phyloP scores from a whole-genome alignment of 2,797 vertebrate species.

The Anguilla anguilla region DNA sequence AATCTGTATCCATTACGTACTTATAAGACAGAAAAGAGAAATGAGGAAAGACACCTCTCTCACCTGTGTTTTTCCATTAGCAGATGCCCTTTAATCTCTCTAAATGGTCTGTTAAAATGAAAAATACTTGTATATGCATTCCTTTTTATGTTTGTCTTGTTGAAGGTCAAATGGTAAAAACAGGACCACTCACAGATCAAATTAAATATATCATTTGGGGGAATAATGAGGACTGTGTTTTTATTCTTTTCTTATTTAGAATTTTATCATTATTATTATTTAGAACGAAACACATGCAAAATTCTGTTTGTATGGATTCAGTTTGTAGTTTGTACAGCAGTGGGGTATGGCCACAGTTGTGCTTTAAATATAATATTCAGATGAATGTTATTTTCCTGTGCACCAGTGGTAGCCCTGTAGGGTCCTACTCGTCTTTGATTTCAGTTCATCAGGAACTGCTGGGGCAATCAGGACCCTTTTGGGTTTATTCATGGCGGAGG shows the following conservation, averaged over 20 bases:
- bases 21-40: background rate
- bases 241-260: no score
- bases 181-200: background rate
- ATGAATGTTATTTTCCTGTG: background rate
- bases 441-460: background rate
- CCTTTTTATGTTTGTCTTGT: background rate
- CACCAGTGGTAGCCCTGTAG: background rate
- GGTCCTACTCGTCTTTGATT: background rate
- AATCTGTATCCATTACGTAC: background rate
- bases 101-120: background rate
- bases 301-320: background rate
- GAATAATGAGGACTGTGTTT: background rate
- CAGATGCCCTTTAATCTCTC: background rate
- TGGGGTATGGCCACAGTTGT: background rate
- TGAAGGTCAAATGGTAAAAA: background rate
- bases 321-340: background rate
- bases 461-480: background rate
- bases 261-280: background rate
- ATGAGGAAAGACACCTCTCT: background rate
- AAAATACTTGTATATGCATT: background rate
- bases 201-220: background rate
- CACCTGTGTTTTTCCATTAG: background rate
- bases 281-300: background rate
- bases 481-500: background rate
- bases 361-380: background rate